These are phyloP conservation scores for Thunnus maccoyii DNA, from an alignment of 2,113 vertebrate species.

Conservation along the genomic window DNA sequence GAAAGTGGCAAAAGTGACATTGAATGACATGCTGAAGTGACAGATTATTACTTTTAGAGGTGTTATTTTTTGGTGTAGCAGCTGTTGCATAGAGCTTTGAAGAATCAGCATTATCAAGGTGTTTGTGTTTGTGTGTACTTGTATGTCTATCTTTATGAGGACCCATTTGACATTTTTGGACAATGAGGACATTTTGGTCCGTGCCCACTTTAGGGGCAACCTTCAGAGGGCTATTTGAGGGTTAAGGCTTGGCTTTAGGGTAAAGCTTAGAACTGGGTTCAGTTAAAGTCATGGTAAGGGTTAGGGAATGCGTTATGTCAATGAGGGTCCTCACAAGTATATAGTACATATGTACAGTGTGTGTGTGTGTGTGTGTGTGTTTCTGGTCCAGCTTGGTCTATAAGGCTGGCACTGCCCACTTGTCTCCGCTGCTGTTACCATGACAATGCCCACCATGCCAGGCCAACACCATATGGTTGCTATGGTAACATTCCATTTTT, in stretches of 20 bases:
- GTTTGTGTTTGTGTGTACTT: slow-evolving; percentile 1
- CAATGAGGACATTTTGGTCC: too few species aligned
- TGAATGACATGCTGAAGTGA: neutral
- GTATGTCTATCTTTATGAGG: neutral
- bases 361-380: slow-evolving; percentile 33
- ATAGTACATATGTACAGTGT: neutral
- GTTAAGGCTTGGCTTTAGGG: neutral
- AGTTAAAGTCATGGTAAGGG: too few species aligned
- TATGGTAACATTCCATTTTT: slow-evolving; percentile 66
- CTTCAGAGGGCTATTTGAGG: too few species aligned
- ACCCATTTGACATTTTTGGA: too few species aligned
- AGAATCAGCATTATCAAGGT: slow-evolving; percentile 11
- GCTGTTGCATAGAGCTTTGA: neutral
- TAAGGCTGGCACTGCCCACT: slow-evolving; percentile 66
- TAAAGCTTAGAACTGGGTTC: too few species aligned
- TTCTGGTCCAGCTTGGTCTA: slow-evolving; percentile 38
- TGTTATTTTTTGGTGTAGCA: neutral
- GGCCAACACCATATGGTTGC: slow-evolving; percentile 79
- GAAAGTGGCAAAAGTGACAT: neutral
- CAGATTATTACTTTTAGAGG: neutral
- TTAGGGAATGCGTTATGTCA: too few species aligned
- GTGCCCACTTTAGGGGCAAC: too few species aligned
- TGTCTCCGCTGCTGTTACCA: slow-evolving; percentile 75
- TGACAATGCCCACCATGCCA: slow-evolving; percentile 73
- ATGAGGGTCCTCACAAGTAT: neutral